Conservation (phyloP, 2,888 invertebrate genomes). For the Lycaena phlaeas region DNA sequence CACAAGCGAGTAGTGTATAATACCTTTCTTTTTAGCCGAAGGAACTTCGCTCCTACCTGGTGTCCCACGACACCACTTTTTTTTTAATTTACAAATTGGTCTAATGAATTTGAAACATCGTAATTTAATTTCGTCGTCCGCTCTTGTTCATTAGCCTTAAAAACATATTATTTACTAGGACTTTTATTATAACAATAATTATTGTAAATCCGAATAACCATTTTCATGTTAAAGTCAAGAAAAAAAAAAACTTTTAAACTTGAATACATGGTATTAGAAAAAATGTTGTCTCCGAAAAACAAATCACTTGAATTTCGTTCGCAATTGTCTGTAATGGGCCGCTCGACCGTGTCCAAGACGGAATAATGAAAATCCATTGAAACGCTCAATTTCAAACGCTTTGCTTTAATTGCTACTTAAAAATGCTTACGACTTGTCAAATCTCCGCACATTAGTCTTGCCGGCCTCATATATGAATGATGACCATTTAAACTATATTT, state of each 20-base stretch:
- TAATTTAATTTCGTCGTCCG: too few species aligned
- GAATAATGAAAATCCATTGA: constrained; percentile 20
- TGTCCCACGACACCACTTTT: too few species aligned
- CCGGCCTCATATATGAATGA: not conserved
- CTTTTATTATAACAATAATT: too few species aligned
- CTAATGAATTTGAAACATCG: too few species aligned
- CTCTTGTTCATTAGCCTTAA: too few species aligned
- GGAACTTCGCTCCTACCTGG: too few species aligned
- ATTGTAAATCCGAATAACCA: too few species aligned
- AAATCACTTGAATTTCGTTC: constrained; percentile 25
- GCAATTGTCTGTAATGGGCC: constrained; percentile 25
- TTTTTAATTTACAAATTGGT: too few species aligned
- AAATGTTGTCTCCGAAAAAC: constrained; percentile 17
- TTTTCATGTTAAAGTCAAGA: constrained; percentile 4
- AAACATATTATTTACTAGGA: too few species aligned
- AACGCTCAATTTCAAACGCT: constrained; percentile 20
- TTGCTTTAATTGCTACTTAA: constrained; percentile 19
- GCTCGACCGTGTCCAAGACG: constrained; percentile 16
- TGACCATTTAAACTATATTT: too few species aligned
- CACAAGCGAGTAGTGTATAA: too few species aligned
- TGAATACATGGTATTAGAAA: not conserved
- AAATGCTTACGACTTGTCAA: not conserved
- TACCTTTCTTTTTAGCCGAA: too few species aligned
- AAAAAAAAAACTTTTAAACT: not conserved
- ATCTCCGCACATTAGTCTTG: not conserved